Conservation (phyloP, 2,797 vertebrate species). For the Myotis planiceps region DNA sequence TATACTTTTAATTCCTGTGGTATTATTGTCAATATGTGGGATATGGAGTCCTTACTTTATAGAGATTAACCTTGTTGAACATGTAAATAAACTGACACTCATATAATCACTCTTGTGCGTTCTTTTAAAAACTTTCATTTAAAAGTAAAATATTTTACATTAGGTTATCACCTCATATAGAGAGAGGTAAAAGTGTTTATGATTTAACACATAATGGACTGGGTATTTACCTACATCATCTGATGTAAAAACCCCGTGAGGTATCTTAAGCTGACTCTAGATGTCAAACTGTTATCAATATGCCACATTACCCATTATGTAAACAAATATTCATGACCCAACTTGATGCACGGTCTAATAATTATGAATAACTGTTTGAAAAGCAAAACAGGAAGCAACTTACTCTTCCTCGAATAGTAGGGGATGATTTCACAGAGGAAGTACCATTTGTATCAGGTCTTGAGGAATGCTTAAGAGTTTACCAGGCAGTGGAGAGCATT, state of each 20-base stretch:
- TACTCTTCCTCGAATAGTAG: neutral
- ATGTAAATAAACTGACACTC: neutral
- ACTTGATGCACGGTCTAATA: neutral
- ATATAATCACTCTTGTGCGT: neutral
- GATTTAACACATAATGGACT: neutral
- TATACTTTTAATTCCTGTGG: neutral
- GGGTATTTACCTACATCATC: neutral
- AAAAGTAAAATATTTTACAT: slow-evolving; percentile 39
- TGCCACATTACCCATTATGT: neutral
- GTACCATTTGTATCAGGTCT: neutral
- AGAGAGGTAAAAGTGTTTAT: neutral
- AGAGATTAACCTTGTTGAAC: neutral
- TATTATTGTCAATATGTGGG: neutral
- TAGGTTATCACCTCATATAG: neutral
- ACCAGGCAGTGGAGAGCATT: neutral
- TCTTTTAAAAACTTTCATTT: neutral
- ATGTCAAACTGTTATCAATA: neutral
- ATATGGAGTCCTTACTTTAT: neutral
- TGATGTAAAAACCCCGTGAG: neutral
- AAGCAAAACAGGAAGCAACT: neutral
- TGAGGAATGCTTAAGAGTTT: neutral
- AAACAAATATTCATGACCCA: neutral
- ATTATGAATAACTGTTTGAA: slow-evolving; percentile 9
- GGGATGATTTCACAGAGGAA: neutral
- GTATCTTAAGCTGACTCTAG: neutral